Evolutionary conservation across 2,113 vertebrate species (phyloP).

Genomic region (Lepidothrix coronata): DNA sequence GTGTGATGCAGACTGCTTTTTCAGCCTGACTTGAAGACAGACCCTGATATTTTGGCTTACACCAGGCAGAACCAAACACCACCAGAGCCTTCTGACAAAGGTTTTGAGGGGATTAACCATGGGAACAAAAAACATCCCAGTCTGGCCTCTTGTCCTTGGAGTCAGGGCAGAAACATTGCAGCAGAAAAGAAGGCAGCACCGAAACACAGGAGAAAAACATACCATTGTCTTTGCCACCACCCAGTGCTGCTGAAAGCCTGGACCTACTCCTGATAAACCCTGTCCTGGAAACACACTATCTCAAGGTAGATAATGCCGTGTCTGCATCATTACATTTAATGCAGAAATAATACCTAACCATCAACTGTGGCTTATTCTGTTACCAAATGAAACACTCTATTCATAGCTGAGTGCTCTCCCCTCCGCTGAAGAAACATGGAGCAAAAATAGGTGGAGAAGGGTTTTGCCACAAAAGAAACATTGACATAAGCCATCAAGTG

Average conservation of each 20-base stretch:
- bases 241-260: slow-evolving; percentile 54
- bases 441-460: slow-evolving; percentile 53
- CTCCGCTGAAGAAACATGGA: not conserved
- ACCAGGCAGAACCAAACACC: not conserved
- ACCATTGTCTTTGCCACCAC: not conserved
- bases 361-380: slow-evolving; percentile 35
- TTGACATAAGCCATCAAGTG: slow-evolving; percentile 27
- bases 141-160: not conserved
- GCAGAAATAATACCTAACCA: slow-evolving; percentile 40
- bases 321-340: slow-evolving; percentile 36
- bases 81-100: not conserved
- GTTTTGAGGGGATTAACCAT: not conserved
- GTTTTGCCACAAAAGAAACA: slow-evolving; percentile 56
- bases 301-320: not conserved
- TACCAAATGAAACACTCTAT: slow-evolving; percentile 22
- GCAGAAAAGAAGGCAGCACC: not conserved
- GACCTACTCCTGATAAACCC: slow-evolving; percentile 20
- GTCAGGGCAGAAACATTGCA: not conserved
- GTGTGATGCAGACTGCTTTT: not conserved
- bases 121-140: not conserved
- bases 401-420: not conserved
- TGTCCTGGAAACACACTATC: slow-evolving; percentile 34
- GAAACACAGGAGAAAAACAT: not conserved
- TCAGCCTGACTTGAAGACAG: not conserved
- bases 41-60: not conserved